Evolutionary conservation across 1,140 invertebrate genomes (phyloP), one percentile per base, ranked within the genome.

Genomic region (roundworm (Caenorhabditis elegans)): DNA sequence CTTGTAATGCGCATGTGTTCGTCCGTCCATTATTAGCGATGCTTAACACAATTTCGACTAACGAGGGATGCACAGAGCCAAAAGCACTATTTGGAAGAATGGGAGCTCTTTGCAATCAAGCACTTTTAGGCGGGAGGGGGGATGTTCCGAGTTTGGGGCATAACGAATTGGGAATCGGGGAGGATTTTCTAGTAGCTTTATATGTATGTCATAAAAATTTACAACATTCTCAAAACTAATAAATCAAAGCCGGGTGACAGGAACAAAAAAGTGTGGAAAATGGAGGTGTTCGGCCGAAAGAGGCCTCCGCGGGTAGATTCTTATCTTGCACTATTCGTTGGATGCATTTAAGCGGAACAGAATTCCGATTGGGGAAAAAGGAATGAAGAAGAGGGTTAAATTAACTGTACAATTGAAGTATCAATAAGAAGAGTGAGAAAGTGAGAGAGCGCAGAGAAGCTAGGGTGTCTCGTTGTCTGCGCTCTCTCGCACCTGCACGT

Each of bases 11-110:
- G 60, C 60, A 70, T 70, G 60, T 70, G 60, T 70, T 70, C 60
- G n/a, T 24, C 55, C 34, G n/a, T 43, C 60, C 60, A 39, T 70
- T 70, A 70, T 70, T 70, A 70, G 60, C 60, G 60, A 39, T 39
- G 60, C 60, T 70, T 70, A 70, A 70, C 60, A 70, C 60, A 70
- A 70, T 70, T 70, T 70, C 60, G 34, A 70, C 60, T 70, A 70
- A 70, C 60, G 60, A 70, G 60, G 60, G 17, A 17, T 17, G 28
- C 26, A 34, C 4, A 15, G 53, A 34, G 15, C 39, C 6, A 43
- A 43, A 60, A 15, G 28, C 51, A 53, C 51, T 53, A 6, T 53
- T 53, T 10, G 34, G 34, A 53, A 53, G 22, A 53, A 13, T 24
- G n/a, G n/a, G n/a, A 10, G 34, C 17, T 11, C 60, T 24, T 36